These are phyloP conservation scores for Leistus spinibarbis DNA, from an alignment of 2,888 invertebrate species.

Conservation along the genomic window DNA sequence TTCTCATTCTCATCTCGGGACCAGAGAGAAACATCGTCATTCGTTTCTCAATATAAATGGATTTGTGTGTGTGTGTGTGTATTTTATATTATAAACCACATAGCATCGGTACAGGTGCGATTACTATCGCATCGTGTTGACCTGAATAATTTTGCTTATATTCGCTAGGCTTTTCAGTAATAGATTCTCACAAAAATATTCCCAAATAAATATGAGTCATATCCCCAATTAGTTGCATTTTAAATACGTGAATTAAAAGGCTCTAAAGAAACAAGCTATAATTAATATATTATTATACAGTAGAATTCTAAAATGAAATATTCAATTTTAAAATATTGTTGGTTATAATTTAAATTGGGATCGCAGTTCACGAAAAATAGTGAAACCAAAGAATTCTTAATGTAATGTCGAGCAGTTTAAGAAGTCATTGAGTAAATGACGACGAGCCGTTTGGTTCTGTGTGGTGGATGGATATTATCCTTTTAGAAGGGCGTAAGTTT, in stretches of 20 bases:
- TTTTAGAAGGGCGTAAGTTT: background rate
- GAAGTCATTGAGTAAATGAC: background rate
- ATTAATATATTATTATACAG: too few species aligned
- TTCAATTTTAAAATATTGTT: too few species aligned
- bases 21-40: background rate
- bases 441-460: background rate
- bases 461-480: background rate
- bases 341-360: too few species aligned
- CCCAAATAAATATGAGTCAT: too few species aligned
- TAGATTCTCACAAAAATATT: too few species aligned
- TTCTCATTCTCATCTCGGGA: constrained; percentile 44
- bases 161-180: background rate
- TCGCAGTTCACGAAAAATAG: too few species aligned
- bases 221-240: too few species aligned
- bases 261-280: too few species aligned
- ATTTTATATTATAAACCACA: background rate
- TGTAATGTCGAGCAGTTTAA: background rate
- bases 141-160: background rate
- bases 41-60: constrained; percentile 56
- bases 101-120: background rate
- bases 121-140: background rate
- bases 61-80: constrained; percentile 46
- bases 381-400: background rate
- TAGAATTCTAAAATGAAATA: too few species aligned
- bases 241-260: too few species aligned